phyloP scores from a whole-genome alignment of 2,888 invertebrate genomes.

The Mythimna ferrago region DNA sequence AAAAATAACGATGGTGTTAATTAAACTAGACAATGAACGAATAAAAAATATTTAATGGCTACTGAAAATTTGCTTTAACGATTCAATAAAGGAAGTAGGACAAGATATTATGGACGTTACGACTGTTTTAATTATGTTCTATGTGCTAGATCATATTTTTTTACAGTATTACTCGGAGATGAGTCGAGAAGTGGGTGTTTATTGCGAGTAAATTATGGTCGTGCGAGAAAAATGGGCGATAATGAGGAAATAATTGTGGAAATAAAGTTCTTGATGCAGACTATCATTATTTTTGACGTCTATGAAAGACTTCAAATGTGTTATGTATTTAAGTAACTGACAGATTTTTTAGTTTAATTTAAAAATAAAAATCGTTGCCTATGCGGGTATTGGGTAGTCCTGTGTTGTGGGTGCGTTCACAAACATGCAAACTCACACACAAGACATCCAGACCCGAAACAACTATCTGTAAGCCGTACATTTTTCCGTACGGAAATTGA shows the following conservation, averaged over 20 bases:
- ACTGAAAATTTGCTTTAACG: slow-evolving; percentile 67
- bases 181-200: slow-evolving; percentile 45
- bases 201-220: slow-evolving; percentile 30
- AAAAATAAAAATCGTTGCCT: too few species aligned
- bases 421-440: too few species aligned
- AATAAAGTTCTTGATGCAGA: slow-evolving; percentile 14
- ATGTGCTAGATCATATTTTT: slow-evolving; percentile 53
- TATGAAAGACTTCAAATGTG: not conserved
- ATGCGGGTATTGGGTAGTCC: too few species aligned
- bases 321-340: not conserved
- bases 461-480: too few species aligned
- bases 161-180: slow-evolving; percentile 35
- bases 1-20: slow-evolving; percentile 66
- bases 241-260: slow-evolving; percentile 42
- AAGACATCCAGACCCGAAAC: too few species aligned
- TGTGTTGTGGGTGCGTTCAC: too few species aligned
- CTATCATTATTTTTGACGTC: not conserved
- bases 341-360: too few species aligned
- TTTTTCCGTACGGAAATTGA: too few species aligned
- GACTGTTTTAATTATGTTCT: slow-evolving; percentile 58
- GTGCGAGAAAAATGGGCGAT: slow-evolving; percentile 23
- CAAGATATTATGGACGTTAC: slow-evolving; percentile 58
- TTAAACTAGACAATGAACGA: slow-evolving; percentile 65
- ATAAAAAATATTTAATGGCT: slow-evolving; percentile 66
- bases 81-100: slow-evolving; percentile 64